Evolutionary conservation across 2,797 vertebrate genomes (phyloP).

Genomic region (Anniella stebbinsi): DNA sequence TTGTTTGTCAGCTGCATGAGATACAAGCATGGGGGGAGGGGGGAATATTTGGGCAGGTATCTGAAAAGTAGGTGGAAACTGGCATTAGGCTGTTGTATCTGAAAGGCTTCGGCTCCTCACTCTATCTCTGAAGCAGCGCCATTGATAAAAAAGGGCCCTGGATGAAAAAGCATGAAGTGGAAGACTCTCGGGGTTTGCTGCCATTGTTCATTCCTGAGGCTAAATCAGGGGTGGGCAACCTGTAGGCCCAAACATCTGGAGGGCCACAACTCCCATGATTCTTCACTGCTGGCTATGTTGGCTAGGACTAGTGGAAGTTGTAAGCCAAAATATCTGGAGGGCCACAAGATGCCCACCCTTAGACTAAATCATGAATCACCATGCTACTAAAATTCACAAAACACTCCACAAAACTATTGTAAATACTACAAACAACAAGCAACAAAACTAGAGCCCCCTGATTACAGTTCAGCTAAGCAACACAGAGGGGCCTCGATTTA

Average conservation of each 20-base stretch:
- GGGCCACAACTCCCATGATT: no score
- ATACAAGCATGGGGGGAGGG: background rate
- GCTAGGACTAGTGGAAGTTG: no score
- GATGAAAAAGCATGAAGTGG: background rate
- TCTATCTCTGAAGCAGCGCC: background rate
- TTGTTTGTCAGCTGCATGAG: background rate
- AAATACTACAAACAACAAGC: background rate
- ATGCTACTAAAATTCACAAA: background rate
- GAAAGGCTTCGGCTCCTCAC: background rate
- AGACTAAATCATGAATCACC: background rate
- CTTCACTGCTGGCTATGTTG: no score
- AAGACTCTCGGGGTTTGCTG: background rate
- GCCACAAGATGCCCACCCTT: no score
- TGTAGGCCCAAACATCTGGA: no score
- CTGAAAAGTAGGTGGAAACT: constrained; percentile 16
- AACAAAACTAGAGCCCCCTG: accelerated
- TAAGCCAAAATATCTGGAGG: no score
- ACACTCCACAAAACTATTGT: no score
- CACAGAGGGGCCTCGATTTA: background rate
- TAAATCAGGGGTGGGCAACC: no score
- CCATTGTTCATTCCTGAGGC: background rate
- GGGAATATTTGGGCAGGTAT: background rate
- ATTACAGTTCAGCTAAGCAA: accelerated
- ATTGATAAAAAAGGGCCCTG: background rate
- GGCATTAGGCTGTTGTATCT: constrained; percentile 9